Evolutionary conservation across 2,888 invertebrate genomes (phyloP).

Genomic region (Cyclophora punctaria): DNA sequence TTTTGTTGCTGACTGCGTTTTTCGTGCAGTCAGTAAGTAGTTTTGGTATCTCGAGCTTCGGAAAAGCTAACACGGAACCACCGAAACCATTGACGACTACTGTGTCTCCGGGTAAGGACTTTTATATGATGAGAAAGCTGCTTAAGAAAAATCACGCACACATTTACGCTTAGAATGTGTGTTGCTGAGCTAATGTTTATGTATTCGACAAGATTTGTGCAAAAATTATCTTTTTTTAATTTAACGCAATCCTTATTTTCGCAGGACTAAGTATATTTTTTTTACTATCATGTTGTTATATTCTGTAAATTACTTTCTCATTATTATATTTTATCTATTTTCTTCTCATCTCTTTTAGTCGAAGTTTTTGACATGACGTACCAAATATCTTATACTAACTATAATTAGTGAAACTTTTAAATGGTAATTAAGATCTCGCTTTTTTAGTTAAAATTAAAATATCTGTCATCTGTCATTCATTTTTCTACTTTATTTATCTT

Average conservation of each 20-base stretch:
- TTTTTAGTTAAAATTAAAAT: no score
- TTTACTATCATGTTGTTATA: no score
- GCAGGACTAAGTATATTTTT: no score
- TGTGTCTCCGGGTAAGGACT: slow-evolving; percentile 53
- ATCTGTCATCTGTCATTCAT: background rate
- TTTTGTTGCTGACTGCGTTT: slow-evolving; percentile 31
- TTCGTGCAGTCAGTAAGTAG: slow-evolving; percentile 36
- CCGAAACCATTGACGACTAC: slow-evolving; percentile 55
- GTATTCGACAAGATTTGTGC: background rate
- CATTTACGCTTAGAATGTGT: background rate
- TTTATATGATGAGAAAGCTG: slow-evolving; percentile 1
- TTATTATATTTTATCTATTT: no score
- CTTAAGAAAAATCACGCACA: slow-evolving; percentile 9
- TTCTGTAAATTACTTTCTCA: no score
- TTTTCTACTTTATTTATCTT: background rate
- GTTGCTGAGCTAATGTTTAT: background rate
- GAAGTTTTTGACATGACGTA: no score
- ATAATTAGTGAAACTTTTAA: no score
- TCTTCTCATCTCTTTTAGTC: no score
- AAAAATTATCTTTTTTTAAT: no score
- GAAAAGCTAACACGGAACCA: slow-evolving; percentile 60
- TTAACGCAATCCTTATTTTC: no score
- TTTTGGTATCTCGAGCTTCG: slow-evolving; percentile 62
- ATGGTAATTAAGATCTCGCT: no score
- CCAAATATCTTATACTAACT: no score